Evolutionary conservation across 1,140 invertebrate species (phyloP).

Genomic region (Rhyzopertha dominica): DNA sequence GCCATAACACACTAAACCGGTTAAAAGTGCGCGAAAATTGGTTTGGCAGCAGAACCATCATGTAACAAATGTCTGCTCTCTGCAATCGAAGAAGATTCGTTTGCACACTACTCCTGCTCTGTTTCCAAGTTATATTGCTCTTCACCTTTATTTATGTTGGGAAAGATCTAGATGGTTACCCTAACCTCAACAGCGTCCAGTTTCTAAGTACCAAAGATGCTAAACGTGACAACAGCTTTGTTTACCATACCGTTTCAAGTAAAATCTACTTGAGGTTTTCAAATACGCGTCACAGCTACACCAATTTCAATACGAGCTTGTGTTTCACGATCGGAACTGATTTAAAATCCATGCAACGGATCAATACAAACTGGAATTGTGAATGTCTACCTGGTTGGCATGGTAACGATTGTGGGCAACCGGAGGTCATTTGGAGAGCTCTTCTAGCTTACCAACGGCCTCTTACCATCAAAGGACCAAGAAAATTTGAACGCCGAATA

Average conservation of each 20-base stretch:
- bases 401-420: constrained; percentile 59
- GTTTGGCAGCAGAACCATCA: too few relatives aligned
- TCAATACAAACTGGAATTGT: constrained; percentile 47
- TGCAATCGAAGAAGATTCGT: too few relatives aligned
- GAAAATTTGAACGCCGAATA: constrained; percentile 48
- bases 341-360: constrained; percentile 43
- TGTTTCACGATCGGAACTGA: constrained; percentile 53
- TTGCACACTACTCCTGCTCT: too few relatives aligned
- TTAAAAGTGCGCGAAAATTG: too few relatives aligned
- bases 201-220: too few relatives aligned
- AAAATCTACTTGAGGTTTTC: constrained; percentile 43
- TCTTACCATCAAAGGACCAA: constrained; percentile 47
- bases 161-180: too few relatives aligned
- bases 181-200: too few relatives aligned
- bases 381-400: constrained; percentile 58
- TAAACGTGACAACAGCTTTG: too few relatives aligned
- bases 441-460: constrained; percentile 54
- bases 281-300: constrained; percentile 45
- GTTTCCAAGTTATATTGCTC: too few relatives aligned
- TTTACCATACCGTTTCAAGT: constrained; percentile 42
- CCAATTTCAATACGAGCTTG: constrained; percentile 49
- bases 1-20: too few relatives aligned
- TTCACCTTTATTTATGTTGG: too few relatives aligned
- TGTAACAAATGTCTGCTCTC: too few relatives aligned
- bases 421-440: constrained; percentile 61